phyloP scores from a whole-genome alignment of 2,888 invertebrate species.

The Amphipoea oculea region DNA sequence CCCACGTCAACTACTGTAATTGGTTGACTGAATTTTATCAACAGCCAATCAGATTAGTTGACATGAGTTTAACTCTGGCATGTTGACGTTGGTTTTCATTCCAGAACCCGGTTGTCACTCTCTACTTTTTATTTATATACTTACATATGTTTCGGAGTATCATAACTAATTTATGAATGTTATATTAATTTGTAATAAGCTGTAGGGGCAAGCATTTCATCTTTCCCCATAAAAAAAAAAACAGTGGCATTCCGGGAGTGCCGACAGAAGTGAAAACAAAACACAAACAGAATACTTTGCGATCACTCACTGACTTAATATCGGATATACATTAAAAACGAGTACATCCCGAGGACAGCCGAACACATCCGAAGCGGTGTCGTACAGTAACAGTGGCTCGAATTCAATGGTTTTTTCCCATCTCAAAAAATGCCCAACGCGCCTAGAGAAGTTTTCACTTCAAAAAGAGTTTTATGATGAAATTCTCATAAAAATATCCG shows the following conservation, averaged over 20 bases:
- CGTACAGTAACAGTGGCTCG: no score
- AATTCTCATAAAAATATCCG: background rate
- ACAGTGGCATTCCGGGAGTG: no score
- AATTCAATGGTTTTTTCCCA: no score
- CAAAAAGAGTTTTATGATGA: background rate
- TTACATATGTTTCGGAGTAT: background rate
- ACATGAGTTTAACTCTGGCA: background rate
- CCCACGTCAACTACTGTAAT: background rate
- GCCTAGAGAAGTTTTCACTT: no score
- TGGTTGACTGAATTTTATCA: background rate
- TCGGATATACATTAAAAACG: no score
- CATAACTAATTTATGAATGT: background rate
- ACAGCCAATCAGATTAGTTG: background rate
- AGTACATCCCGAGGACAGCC: no score
- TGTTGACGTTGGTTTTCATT: background rate
- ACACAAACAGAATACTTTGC: no score
- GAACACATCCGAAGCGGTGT: no score
- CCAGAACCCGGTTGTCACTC: background rate
- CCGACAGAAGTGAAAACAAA: no score
- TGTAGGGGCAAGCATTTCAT: background rate
- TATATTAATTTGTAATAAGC: background rate
- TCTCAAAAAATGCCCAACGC: no score
- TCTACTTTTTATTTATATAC: background rate
- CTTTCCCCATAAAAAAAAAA: background rate
- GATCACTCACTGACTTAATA: no score